phyloP scores from a whole-genome alignment of 2,888 invertebrate genomes.

The Laspeyria flexula region DNA sequence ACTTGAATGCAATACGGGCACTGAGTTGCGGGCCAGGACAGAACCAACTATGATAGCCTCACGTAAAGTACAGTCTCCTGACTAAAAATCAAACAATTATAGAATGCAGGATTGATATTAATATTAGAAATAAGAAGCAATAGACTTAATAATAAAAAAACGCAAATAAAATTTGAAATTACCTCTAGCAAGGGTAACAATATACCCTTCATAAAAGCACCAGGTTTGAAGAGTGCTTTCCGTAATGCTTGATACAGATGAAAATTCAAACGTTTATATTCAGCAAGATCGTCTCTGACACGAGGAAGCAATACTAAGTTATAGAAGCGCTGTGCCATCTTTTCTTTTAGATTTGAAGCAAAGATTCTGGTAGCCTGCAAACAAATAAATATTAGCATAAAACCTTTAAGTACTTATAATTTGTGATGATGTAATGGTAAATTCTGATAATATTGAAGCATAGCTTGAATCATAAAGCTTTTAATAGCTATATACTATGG shows the following conservation, averaged over 20 bases:
- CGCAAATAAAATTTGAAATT: conserved; percentile 28
- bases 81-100: conserved; percentile 72
- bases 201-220: conserved; percentile 98
- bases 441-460: no score
- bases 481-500: no score
- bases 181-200: conserved; percentile 89
- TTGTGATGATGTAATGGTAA: no score
- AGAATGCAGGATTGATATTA: not conserved
- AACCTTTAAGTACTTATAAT: no score
- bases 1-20: conserved; percentile 97
- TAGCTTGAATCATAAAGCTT: no score
- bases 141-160: no score
- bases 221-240: conserved; percentile 98
- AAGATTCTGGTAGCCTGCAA: conserved; percentile 95
- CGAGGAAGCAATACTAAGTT: conserved; percentile 97
- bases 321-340: conserved; percentile 98
- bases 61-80: conserved; percentile 96
- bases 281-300: conserved; percentile 97
- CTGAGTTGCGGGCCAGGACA: conserved; percentile 95
- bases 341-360: conserved; percentile 97
- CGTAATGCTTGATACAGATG: conserved; percentile 97
- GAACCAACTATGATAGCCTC: conserved; percentile 98
- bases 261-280: conserved; percentile 97
- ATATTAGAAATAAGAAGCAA: conserved; percentile 15
- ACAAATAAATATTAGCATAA: not conserved